These are phyloP conservation scores for Geopemphigus sp. DNA, from an alignment of 1,140 invertebrate species.

Conservation along the genomic window DNA sequence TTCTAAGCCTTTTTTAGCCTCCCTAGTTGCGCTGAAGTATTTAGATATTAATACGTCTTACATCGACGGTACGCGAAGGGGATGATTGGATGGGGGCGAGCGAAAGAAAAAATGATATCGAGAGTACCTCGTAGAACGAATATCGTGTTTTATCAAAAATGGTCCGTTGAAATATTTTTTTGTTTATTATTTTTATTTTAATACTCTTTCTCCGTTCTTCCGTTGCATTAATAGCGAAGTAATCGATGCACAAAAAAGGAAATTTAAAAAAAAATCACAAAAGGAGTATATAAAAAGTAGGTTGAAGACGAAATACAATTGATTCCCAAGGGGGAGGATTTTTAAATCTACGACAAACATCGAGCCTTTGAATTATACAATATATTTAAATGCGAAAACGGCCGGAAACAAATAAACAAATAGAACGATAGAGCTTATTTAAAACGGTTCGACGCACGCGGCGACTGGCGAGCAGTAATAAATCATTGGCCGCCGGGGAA, in stretches of 20 bases:
- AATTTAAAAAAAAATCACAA: constrained; percentile 42
- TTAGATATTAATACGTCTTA: neutral
- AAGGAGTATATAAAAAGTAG: neutral
- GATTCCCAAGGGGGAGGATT: constrained; percentile 31
- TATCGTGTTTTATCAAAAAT: constrained; percentile 34
- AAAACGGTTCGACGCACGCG: neutral
- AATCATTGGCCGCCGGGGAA: constrained; percentile 30
- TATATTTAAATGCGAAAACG: constrained; percentile 28
- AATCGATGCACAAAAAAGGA: constrained; percentile 16
- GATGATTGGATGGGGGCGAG: too few relatives aligned
- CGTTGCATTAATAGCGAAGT: constrained; percentile 4
- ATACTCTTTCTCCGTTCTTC: too few relatives aligned
- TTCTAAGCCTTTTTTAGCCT: too few relatives aligned
- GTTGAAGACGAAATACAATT: constrained; percentile 40
- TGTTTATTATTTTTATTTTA: neutral
- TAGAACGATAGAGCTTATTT: constrained; percentile 42
- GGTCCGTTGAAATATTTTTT: constrained; percentile 5
- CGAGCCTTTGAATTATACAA: constrained; percentile 45
- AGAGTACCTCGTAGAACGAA: neutral
- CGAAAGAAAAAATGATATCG: neutral
- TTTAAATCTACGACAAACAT: constrained; percentile 37
- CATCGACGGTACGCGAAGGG: neutral
- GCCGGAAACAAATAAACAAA: constrained; percentile 42
- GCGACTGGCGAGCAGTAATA: neutral
- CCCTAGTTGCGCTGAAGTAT: too few relatives aligned